A percentile compares a stretch with the other conserved stretches of the same genome.
phyloP scores from a whole-genome alignment of 1,140 invertebrate genomes.

The Papilio polyxenes region DNA sequence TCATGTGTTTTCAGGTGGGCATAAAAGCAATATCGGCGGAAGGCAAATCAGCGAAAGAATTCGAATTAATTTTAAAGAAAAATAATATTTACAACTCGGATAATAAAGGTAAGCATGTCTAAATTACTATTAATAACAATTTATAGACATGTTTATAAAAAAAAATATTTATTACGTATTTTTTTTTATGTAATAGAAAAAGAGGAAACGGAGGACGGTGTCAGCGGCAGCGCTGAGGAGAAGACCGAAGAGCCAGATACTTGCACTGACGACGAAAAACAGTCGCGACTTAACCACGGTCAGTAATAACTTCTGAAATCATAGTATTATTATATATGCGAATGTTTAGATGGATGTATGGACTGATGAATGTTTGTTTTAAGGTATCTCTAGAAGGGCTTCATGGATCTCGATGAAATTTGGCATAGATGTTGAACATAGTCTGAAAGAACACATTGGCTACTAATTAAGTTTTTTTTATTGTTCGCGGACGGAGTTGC shows the following conservation, averaged over 20 bases:
- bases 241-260: constrained; percentile 61
- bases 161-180: not conserved
- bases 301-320: constrained; percentile 9
- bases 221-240: constrained; percentile 62
- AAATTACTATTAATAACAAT: not conserved
- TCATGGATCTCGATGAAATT: too few relatives aligned
- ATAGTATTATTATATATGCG: too few relatives aligned
- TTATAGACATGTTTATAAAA: too few relatives aligned
- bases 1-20: constrained; percentile 66
- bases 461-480: too few relatives aligned
- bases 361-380: too few relatives aligned
- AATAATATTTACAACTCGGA: constrained; percentile 68
- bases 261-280: constrained; percentile 74
- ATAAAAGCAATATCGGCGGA: constrained; percentile 73
- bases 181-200: constrained; percentile 57
- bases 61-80: constrained; percentile 75
- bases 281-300: constrained; percentile 70
- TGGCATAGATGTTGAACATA: too few relatives aligned
- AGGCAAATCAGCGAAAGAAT: constrained; percentile 74
- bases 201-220: constrained; percentile 59
- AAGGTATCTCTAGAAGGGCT: too few relatives aligned
- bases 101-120: constrained; percentile 52
- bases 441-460: too few relatives aligned
- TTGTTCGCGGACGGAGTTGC: too few relatives aligned
- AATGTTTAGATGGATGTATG: too few relatives aligned